Base-by-base conservation (phyloP, 2,888 invertebrate species). In the Nebria brevicollis region DNA sequence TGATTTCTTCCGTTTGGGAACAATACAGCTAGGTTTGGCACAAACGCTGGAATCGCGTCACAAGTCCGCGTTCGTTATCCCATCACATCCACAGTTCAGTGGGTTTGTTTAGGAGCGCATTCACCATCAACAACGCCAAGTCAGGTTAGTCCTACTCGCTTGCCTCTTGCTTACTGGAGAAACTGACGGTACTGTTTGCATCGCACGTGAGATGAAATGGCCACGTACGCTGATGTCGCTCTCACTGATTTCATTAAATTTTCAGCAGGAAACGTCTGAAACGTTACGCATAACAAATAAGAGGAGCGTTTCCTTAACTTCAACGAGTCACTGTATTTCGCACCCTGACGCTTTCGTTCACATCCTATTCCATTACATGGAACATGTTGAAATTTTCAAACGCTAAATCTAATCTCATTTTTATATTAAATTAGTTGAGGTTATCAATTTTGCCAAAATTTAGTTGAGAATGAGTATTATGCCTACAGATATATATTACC, bases 191-290 rank as follows among this genome's bases (percentile, higher is more conserved):
- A 72, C 15, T 54, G 79, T 70, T 79, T 43, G 75, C 75, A 75
- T 64, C 20, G 75, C 75, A 76, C 76, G 76, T 76, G 76, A 66
- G 13, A 66, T 34, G 66, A 66, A 76, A 76, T 76, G 76, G 76
- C 77, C 81, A 81, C 81, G 81, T 81, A 77, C 80, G 43, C 41
- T 80, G 80, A 80, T 81, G 77, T 81, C 77, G 77, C 77, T 81
- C 34, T 43, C 77, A 81, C 77, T 81, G 81, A 81, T 81, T 81
- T 81, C 81, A 81, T 81, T 81, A 81, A 81, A 81, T 81, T 81
- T 81, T 81, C 81, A 77, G 20, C 76, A 76, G 81, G 77, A 81
- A 76, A 75, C 73, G 76, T 77, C 81, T 81, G 72, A 81, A 81
- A 81, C 81, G 81, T 70, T 70, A 77, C 77, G 81, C 81, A 81